phyloP scores from a whole-genome alignment of 1,140 invertebrate genomes.

The Schlechtendalia chinensis region DNA sequence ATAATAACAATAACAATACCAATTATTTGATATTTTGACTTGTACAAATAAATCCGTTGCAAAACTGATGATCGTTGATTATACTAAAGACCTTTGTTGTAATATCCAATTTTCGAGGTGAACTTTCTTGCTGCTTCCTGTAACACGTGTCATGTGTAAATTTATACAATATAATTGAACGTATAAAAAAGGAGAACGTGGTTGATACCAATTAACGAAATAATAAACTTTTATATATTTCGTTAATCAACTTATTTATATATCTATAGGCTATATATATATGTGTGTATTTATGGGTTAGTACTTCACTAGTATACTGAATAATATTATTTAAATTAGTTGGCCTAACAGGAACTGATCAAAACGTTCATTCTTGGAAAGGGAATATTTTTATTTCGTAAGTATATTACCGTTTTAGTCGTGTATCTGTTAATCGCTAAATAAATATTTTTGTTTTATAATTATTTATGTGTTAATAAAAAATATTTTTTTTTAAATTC shows the following conservation, averaged over 20 bases:
- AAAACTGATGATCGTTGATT: not conserved
- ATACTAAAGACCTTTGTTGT: slow-evolving; percentile 38
- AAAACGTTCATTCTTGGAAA: not conserved
- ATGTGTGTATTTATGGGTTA: no score
- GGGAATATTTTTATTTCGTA: not conserved
- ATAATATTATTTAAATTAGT: not conserved
- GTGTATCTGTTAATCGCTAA: not conserved
- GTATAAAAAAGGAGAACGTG: not conserved
- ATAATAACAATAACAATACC: not conserved
- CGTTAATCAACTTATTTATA: no score
- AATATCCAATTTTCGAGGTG: slow-evolving; percentile 32
- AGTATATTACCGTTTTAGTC: not conserved
- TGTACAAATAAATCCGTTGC: not conserved
- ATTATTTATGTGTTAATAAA: no score
- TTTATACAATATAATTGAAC: not conserved
- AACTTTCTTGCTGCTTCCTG: slow-evolving; percentile 26
- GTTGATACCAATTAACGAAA: not conserved
- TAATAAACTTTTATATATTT: no score
- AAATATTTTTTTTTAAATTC: no score
- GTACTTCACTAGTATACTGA: not conserved
- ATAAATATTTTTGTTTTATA: not conserved
- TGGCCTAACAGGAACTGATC: not conserved
- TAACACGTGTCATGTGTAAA: not conserved
- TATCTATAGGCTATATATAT: no score
- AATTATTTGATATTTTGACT: not conserved